Evolutionary conservation across 2,797 vertebrate genomes (phyloP), one percentile per base, ranked within the genome.

Genomic region (Sebastes minor): DNA sequence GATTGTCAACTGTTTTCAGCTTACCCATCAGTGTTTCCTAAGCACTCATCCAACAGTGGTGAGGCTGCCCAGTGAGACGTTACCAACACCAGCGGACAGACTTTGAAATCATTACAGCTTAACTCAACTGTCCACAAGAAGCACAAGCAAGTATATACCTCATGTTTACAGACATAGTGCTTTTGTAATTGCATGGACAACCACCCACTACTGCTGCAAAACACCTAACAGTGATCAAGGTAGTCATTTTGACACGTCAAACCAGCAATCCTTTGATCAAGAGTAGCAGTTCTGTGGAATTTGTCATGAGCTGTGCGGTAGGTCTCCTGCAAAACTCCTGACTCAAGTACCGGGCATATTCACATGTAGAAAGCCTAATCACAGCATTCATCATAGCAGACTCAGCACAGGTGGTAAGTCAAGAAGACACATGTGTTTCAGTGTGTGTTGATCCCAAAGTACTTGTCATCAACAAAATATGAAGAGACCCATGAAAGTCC

Each of bases 211-310:
- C 30, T 68, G 53, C 62, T 55, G n/a, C 42, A 73, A 59, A 81
- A 71, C 65, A 75, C 38, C 28, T 70, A 59, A 74, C 53, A 13
- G 12, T 3, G 11, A 57, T 72, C 56, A 57, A 20, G 33, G 71
- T 46, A 2, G 74, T 84, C 32, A 82, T 82, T 71, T 49, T 28
- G 23, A 79, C 70, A 32, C 33, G 23, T 71, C 57, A 76, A 55
- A 56, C 62, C 9, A 65, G 59, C 75, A 85, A 81, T 74, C 71
- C 52, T 76, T 61, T 63, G 53, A 87, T 76, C 57, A 67, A 70
- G 27, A 55, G 72, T 12, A 38, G 77, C 33, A 60, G 52, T 76
- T 82, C 46, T 63, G 76, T 78, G 49, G 32, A 81, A 68, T 75
- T 59, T 71, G 53, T 56, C 61, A 61, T 69, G 53, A 49, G 59